Percentiles rank a stretch among this genome's conserved stretches.
Evolutionary conservation across 1,140 invertebrate species (phyloP).

Genomic region (Oreohelix idahoensis): DNA sequence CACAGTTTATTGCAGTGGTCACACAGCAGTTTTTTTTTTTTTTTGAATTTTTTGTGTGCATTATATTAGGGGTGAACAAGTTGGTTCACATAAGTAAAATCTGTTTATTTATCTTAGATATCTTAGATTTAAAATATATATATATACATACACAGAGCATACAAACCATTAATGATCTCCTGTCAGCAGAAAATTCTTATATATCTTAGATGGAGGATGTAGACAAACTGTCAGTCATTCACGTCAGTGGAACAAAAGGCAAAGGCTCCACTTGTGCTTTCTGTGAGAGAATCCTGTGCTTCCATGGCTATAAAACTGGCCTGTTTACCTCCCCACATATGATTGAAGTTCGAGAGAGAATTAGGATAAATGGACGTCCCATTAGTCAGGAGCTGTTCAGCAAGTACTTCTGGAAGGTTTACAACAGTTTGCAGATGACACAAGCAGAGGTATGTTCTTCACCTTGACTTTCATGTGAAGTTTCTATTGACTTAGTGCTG

Average conservation of each 20-base stretch:
- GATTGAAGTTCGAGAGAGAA: conserved; percentile 91
- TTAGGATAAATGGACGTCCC: conserved; percentile 88
- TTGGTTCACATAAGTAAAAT: too few species aligned
- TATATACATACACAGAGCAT: too few species aligned
- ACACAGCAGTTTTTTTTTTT: too few species aligned
- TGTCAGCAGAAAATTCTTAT: too few species aligned
- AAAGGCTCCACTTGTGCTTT: conserved; percentile 93
- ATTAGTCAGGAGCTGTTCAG: conserved; percentile 84
- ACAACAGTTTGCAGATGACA: conserved; percentile 76
- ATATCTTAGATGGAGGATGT: conserved; percentile 72
- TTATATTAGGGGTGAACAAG: too few species aligned
- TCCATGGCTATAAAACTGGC: conserved; percentile 90
- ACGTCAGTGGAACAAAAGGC: conserved; percentile 97
- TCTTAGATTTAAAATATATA: too few species aligned
- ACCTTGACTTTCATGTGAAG: background rate
- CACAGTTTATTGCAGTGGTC: too few species aligned
- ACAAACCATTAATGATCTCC: too few species aligned
- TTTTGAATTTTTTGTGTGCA: too few species aligned
- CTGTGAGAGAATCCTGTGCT: conserved; percentile 89
- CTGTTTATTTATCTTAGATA: too few species aligned
- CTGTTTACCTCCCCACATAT: conserved; percentile 96
- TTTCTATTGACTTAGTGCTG: too few species aligned
- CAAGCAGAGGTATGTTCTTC: conserved; percentile 3
- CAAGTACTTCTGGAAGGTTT: conserved; percentile 89
- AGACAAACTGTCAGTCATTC: conserved; percentile 85